These are phyloP conservation scores for Heterochromis multidens DNA, from an alignment of 2,113 vertebrate genomes.

Conservation along the genomic window DNA sequence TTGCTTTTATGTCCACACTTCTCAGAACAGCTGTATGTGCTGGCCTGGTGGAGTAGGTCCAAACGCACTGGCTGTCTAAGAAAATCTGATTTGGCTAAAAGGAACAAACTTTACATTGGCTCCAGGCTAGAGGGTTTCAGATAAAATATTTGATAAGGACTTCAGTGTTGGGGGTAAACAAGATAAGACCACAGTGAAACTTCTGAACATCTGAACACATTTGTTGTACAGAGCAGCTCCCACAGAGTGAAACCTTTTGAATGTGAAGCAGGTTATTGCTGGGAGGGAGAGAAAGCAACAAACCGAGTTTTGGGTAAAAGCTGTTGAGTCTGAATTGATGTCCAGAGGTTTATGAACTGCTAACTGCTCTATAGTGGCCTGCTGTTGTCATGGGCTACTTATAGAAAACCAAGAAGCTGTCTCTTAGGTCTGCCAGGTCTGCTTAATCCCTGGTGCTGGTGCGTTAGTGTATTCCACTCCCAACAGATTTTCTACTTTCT, in stretches of 20 bases:
- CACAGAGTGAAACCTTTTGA: background rate
- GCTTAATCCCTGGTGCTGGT: background rate
- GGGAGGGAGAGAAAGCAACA: background rate
- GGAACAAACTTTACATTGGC: background rate
- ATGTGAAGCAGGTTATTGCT: background rate
- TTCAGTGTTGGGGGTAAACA: background rate
- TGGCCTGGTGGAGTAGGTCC: background rate
- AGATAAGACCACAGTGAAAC: constrained; percentile 3
- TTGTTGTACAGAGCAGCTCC: background rate
- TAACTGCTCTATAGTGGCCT: constrained; percentile 80
- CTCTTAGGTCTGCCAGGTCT: background rate
- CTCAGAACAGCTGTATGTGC: background rate
- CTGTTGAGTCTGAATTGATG: background rate
- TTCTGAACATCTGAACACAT: background rate
- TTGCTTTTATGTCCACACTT: background rate
- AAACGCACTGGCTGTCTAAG: background rate
- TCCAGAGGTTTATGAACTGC: constrained; percentile 80
- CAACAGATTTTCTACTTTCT: background rate
- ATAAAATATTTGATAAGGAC: constrained; percentile 19
- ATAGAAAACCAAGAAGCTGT: background rate
- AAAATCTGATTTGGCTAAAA: background rate
- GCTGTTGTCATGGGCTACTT: background rate
- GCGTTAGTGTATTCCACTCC: background rate
- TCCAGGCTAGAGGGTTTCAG: background rate
- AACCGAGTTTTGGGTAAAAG: background rate